phyloP scores from a whole-genome alignment of 2,888 invertebrate species.

The Coecobrya sp. region DNA sequence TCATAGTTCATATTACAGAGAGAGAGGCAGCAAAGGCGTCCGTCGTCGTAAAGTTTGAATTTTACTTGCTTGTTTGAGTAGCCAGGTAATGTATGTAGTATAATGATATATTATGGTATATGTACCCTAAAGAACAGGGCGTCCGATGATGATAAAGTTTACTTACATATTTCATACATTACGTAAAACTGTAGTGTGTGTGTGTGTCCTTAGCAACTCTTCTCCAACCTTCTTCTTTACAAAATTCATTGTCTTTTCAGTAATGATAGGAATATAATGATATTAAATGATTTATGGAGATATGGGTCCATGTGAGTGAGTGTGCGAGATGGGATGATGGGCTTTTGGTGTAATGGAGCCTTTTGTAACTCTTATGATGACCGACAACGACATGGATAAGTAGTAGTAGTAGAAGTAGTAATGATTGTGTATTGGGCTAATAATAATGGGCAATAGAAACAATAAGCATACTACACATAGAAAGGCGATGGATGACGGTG shows the following conservation, averaged over 20 bases:
- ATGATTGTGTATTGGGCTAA: neutral
- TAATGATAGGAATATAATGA: slow-evolving; percentile 4
- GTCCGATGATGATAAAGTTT: neutral
- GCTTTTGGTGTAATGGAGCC: neutral
- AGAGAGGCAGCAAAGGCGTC: no score
- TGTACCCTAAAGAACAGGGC: neutral
- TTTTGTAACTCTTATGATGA: neutral
- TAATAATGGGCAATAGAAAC: neutral
- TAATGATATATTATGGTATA: neutral
- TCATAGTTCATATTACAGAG: no score
- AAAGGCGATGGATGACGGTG: neutral
- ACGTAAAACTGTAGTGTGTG: no score
- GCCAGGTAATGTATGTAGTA: neutral
- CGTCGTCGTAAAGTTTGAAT: slow-evolving; percentile 32
- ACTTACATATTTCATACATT: neutral
- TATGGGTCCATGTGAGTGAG: slow-evolving; percentile 55
- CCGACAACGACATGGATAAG: neutral
- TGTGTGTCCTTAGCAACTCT: no score
- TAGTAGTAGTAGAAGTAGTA: neutral
- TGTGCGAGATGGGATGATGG: slow-evolving; percentile 47
- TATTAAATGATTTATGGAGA: slow-evolving; percentile 21
- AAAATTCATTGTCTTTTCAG: slow-evolving; percentile 7
- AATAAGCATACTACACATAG: neutral
- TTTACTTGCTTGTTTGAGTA: neutral
- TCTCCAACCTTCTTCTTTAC: no score